Conservation (phyloP, 2,113 vertebrate genomes). For the Deroptyus accipitrinus region DNA sequence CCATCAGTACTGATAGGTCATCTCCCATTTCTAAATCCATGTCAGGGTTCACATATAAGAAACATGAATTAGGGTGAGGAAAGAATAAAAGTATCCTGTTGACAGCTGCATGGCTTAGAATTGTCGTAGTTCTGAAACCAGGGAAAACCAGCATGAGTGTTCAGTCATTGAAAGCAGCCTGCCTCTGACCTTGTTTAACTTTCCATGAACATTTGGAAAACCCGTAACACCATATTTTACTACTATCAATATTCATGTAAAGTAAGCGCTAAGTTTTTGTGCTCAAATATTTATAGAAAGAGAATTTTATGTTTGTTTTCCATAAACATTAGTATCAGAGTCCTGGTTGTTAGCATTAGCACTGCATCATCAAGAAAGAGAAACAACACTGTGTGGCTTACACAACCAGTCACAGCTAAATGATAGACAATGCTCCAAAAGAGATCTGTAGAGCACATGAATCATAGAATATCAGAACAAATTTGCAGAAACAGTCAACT, state of each 20-base stretch:
- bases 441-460: background rate
- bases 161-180: background rate
- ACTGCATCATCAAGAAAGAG: background rate
- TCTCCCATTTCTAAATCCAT: background rate
- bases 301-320: conserved; percentile 21
- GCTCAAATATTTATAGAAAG: conserved; percentile 50
- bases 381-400: background rate
- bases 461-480: background rate
- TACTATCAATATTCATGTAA: conserved; percentile 21
- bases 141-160: background rate
- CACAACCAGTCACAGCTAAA: background rate
- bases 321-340: background rate
- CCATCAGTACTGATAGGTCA: background rate
- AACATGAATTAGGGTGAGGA: background rate
- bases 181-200: conserved; percentile 33
- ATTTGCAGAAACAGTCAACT: background rate
- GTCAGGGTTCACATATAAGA: background rate
- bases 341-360: background rate
- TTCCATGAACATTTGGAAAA: background rate
- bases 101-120: background rate
- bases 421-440: background rate
- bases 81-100: background rate
- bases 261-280: background rate
- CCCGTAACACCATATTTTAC: background rate
- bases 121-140: background rate